Percentiles rank a stretch among this genome's conserved stretches.
Evolutionary conservation across 2,113 vertebrate genomes (phyloP).

Genomic region (Melospiza georgiana): DNA sequence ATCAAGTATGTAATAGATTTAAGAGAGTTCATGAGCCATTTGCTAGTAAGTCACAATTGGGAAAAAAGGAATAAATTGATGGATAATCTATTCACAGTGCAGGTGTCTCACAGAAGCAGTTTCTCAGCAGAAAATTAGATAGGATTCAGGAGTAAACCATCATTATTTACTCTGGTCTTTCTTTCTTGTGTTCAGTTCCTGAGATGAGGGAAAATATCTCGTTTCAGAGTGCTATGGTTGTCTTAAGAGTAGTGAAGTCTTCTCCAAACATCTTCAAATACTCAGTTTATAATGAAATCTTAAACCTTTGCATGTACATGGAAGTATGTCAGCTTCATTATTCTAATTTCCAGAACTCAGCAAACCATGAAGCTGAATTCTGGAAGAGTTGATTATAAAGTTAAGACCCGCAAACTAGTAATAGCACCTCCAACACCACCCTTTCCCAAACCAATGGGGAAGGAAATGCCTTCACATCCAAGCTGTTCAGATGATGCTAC

Average conservation of each 20-base stretch:
- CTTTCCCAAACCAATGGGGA: background rate
- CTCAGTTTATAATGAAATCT: background rate
- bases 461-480: background rate
- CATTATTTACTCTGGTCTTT: background rate
- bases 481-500: background rate
- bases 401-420: background rate
- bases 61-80: background rate
- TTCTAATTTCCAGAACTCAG: background rate
- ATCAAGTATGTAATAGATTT: background rate
- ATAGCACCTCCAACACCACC: fast-evolving
- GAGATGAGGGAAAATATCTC: background rate
- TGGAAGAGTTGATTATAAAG: background rate
- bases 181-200: background rate
- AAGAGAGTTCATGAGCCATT: background rate
- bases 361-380: background rate
- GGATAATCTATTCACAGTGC: background rate
- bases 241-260: background rate
- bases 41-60: background rate
- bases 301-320: background rate
- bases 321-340: background rate
- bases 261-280: background rate
- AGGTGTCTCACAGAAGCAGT: background rate
- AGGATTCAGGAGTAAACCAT: background rate
- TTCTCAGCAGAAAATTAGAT: background rate
- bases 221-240: background rate